A percentile compares a stretch with the other conserved stretches of the same genome.
Conservation (phyloP, 2,888 invertebrate genomes). For the Cerastis leucographa region DNA sequence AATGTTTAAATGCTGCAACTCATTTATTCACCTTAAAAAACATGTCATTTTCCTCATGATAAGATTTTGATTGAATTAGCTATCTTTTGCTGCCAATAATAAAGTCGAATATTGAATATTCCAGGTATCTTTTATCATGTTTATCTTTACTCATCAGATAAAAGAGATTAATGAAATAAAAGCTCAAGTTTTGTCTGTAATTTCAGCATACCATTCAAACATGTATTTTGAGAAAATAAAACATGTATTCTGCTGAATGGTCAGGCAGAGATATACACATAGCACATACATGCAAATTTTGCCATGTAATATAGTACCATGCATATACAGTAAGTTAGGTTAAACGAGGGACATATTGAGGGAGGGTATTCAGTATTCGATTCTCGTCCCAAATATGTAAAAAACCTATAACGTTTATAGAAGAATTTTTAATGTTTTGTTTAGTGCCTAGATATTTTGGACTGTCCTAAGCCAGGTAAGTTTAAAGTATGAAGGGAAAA, state of each 20-base stretch:
- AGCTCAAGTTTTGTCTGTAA: background rate
- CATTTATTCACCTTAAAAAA: background rate
- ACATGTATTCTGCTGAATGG: background rate
- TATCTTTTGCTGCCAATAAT: conserved; percentile 11
- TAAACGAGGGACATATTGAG: too few relatives aligned
- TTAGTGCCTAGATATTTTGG: too few relatives aligned
- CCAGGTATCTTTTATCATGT: conserved; percentile 11
- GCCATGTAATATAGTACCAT: too few relatives aligned
- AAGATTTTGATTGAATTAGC: conserved; percentile 35
- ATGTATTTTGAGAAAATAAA: background rate
- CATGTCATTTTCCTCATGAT: conserved; percentile 7
- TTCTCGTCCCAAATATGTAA: too few relatives aligned
- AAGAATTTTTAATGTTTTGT: too few relatives aligned
- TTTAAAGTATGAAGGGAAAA: too few relatives aligned
- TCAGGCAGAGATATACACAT: background rate
- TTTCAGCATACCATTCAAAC: background rate
- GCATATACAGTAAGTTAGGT: too few relatives aligned
- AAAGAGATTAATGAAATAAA: background rate
- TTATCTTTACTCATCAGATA: conserved; percentile 16
- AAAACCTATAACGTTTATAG: too few relatives aligned
- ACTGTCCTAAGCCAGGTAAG: too few relatives aligned
- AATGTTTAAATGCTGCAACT: background rate
- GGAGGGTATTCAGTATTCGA: too few relatives aligned
- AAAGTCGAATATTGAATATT: conserved; percentile 19
- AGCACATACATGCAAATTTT: too few relatives aligned